A percentile compares a stretch with the other conserved stretches of the same genome.
Evolutionary conservation across 2,797 vertebrate genomes (phyloP).

Genomic region (Amblyopsis hoosieri): DNA sequence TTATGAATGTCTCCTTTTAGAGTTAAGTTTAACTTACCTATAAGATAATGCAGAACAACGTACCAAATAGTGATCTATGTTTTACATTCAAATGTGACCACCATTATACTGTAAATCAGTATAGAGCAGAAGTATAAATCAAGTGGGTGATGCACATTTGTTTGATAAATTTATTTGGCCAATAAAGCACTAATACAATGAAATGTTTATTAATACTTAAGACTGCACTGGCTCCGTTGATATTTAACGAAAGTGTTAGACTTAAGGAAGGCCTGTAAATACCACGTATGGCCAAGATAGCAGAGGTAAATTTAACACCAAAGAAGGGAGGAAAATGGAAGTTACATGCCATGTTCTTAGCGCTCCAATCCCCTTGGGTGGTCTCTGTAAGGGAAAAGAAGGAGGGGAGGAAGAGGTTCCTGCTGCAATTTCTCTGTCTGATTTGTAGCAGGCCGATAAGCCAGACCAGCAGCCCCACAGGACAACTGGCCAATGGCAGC

Average conservation of each 20-base stretch:
- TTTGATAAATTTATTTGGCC: no score
- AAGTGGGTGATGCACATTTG: no score
- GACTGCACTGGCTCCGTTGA: background rate
- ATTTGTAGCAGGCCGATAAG: constrained; percentile 70
- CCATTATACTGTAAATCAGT: no score
- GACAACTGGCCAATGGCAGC: constrained; percentile 61
- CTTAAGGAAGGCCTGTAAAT: background rate
- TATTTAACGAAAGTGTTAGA: no score
- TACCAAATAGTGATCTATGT: no score
- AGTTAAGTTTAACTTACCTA: no score
- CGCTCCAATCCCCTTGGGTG: constrained; percentile 59
- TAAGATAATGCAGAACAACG: no score
- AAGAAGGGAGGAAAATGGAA: constrained; percentile 35
- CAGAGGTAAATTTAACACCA: constrained; percentile 20
- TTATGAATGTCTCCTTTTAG: no score
- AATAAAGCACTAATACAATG: background rate
- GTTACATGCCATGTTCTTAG: constrained; percentile 58
- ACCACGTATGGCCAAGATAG: background rate
- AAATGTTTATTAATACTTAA: background rate
- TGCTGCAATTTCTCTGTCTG: constrained; percentile 65
- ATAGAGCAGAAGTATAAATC: no score
- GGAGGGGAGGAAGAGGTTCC: constrained; percentile 45
- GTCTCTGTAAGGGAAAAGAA: constrained; percentile 42
- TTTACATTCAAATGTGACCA: no score
- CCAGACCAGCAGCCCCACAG: constrained; percentile 58